Evolutionary conservation across 2,113 vertebrate species (phyloP).

Genomic region (Zapornia atra): DNA sequence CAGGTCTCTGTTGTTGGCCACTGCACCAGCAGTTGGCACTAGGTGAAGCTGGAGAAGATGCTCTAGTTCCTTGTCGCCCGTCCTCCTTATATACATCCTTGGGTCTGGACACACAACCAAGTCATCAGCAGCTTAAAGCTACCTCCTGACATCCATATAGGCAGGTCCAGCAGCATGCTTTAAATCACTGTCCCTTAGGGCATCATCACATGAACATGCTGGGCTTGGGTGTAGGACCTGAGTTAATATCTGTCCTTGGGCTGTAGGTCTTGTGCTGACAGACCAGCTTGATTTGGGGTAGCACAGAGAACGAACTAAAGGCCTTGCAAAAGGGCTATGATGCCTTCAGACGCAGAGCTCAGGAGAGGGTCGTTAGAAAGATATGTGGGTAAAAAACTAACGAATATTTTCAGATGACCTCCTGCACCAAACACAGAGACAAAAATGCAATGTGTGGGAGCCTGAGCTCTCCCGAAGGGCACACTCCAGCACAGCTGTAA

Average conservation of each 20-base stretch:
- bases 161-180: neutral
- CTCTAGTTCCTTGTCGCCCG: neutral
- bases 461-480: neutral
- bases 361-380: neutral
- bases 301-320: neutral
- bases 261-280: neutral
- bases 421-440: neutral
- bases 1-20: neutral
- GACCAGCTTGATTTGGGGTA: neutral
- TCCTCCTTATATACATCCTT: fast-evolving
- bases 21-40: neutral
- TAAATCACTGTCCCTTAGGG: neutral
- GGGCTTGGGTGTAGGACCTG: neutral
- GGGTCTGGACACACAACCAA: neutral
- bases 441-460: neutral
- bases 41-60: neutral
- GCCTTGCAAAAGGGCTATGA: neutral
- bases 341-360: neutral
- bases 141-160: neutral
- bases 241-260: neutral
- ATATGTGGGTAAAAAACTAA: neutral
- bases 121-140: neutral
- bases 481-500: neutral
- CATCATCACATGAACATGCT: neutral
- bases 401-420: neutral